Percentiles rank a stretch among this genome's conserved stretches.
Conservation (phyloP, 2,797 vertebrate species). For the Lophius americanus region DNA sequence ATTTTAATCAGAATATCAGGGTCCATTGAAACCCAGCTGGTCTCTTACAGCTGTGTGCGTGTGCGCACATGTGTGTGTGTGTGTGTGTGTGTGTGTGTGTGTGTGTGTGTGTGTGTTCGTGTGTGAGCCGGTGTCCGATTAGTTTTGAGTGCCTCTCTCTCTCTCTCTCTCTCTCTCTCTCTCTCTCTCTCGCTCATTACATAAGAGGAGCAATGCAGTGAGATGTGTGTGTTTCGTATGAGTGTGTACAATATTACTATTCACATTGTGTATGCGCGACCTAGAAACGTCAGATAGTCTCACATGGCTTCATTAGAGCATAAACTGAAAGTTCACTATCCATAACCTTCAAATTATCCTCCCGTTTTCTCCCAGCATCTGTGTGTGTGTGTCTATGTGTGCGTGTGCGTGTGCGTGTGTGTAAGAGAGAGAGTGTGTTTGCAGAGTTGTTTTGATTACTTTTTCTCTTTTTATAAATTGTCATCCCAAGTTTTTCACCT, state of each 20-base stretch:
- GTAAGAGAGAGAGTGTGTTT: not conserved
- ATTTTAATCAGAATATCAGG: too few species aligned
- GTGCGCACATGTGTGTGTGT: constrained; percentile 45
- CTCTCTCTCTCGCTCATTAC: constrained; percentile 45
- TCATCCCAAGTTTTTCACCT: not conserved
- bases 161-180: constrained; percentile 7
- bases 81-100: constrained; percentile 29
- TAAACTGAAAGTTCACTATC: constrained; percentile 45
- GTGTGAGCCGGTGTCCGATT: constrained; percentile 41
- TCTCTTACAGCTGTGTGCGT: constrained; percentile 4
- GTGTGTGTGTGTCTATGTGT: not conserved
- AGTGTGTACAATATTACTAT: constrained; percentile 15
- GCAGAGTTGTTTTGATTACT: not conserved
- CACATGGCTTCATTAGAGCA: constrained; percentile 69
- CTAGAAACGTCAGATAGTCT: constrained; percentile 61
- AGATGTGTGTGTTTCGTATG: constrained; percentile 24
- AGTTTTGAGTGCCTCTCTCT: constrained; percentile 15
- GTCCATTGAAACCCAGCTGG: too few species aligned
- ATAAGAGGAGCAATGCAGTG: constrained; percentile 51
- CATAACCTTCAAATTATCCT: constrained; percentile 75
- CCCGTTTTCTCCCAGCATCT: not conserved
- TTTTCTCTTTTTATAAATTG: not conserved
- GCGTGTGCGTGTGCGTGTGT: not conserved
- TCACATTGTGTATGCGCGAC: constrained; percentile 42
- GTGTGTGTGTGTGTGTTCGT: constrained; percentile 15